Evolutionary conservation across 2,888 invertebrate species (phyloP), one percentile per base, ranked within the genome.

Genomic region (Scelioninae gen. 2): DNA sequence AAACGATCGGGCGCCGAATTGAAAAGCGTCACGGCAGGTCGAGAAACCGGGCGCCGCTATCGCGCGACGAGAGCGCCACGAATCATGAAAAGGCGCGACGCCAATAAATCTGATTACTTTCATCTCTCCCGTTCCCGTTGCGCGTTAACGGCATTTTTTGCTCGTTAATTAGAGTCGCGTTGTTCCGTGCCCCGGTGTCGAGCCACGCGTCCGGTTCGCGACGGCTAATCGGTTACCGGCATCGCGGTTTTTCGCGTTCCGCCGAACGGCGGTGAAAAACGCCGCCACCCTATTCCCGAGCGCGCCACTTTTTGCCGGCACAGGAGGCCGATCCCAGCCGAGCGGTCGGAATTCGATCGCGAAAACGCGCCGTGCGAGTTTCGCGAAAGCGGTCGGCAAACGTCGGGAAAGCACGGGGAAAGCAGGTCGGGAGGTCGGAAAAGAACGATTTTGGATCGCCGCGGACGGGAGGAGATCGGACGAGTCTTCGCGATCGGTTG

Each of bases 51-150:
- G 69, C 50, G 28, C 22, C 50, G 41, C 63, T 67, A 72, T 74
- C 67, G 63, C 53, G 53, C 9, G 31, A 45, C 37, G 45, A 46
- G 70, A 70, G 58, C 69, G 15, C 68, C 50, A 73, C 73, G 74
- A 76, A 71, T 77, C 75, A 71, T 73, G 70, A 28, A 28, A 64
- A 73, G 74, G 69, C 74, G 60, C 72, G 76, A 70, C 77, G 77
- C 78, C 77, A 78, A 81, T 79, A 80, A 77, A 80, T 79, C 79
- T 76, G 78, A 78, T 79, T 63, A 75, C 78, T 74, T 75, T 64
- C 63, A 68, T 64, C 73, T 69, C 69, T 67, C 61, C 74, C 70
- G 72, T 71, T 57, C 45, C 41, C 73, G 68, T 68, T 69, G 57
- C 70, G 58, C 65, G 72, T 69, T 55, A 70, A 73, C 77, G 55